A percentile compares a stretch with the other conserved stretches of the same genome.
Conservation (phyloP, 1,140 invertebrate genomes). For the Littorina saxatilis region DNA sequence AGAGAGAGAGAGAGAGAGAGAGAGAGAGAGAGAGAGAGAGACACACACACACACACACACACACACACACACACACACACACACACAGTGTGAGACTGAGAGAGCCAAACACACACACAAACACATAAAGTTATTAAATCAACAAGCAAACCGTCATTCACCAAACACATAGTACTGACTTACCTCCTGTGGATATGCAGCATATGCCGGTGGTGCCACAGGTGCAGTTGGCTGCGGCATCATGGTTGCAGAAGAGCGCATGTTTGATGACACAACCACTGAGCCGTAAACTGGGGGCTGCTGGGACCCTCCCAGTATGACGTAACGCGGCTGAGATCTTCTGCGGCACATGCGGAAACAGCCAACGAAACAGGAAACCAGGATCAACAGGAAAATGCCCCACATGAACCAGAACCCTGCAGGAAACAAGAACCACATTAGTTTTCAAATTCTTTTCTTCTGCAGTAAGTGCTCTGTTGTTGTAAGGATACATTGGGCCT, state of each 20-base stretch:
- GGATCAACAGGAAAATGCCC: constrained; percentile 44
- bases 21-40: too few relatives aligned
- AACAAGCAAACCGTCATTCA: too few relatives aligned
- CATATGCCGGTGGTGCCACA: constrained; percentile 33
- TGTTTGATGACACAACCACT: not conserved
- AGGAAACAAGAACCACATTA: not conserved
- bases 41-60: too few relatives aligned
- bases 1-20: too few relatives aligned
- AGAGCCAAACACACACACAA: not conserved
- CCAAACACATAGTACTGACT: too few relatives aligned
- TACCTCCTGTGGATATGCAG: constrained; percentile 17
- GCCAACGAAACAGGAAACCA: constrained; percentile 41
- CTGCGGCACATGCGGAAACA: constrained; percentile 41
- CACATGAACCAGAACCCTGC: constrained; percentile 62
- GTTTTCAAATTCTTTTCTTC: too few relatives aligned
- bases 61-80: too few relatives aligned
- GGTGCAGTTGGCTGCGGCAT: constrained; percentile 14
- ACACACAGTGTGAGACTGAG: not conserved
- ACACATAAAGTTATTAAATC: too few relatives aligned
- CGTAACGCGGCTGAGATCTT: not conserved
- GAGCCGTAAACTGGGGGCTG: constrained; percentile 47
- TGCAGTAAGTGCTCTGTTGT: too few relatives aligned
- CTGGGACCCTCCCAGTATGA: constrained; percentile 27
- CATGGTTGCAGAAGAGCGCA: not conserved
- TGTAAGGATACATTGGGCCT: too few relatives aligned